A percentile compares a stretch with the other conserved stretches of the same genome.
These are phyloP conservation scores for Thecocarcelia acutangulata DNA, from an alignment of 2,888 invertebrate species.

Conservation along the genomic window DNA sequence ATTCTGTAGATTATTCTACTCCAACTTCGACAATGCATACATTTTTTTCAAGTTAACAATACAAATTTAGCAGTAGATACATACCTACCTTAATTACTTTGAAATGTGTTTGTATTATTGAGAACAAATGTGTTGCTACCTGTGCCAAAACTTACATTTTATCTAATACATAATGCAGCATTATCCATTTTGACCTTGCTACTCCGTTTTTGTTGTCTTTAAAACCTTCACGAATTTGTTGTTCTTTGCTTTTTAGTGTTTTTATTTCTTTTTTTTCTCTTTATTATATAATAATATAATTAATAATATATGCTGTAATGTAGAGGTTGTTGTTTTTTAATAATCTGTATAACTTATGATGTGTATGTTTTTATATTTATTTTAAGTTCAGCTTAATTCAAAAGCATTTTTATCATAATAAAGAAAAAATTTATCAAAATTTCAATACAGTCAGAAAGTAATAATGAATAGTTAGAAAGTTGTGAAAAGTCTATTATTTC, in stretches of 20 bases:
- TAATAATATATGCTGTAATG: constrained; percentile 70
- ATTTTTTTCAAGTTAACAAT: no score
- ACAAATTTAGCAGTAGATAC: no score
- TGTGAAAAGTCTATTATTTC: neutral
- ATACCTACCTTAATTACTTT: neutral
- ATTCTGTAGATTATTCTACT: no score
- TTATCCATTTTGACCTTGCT: constrained; percentile 13
- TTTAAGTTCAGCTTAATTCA: constrained; percentile 58
- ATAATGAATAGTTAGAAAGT: constrained; percentile 5
- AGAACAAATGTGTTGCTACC: constrained; percentile 25
- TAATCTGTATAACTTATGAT: constrained; percentile 52
- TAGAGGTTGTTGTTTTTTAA: constrained; percentile 59
- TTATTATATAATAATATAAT: constrained; percentile 79
- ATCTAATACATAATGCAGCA: constrained; percentile 32
- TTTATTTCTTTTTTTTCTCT: constrained; percentile 75
- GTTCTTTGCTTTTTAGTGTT: constrained; percentile 62
- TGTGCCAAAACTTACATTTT: constrained; percentile 29
- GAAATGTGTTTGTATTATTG: constrained; percentile 19
- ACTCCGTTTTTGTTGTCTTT: constrained; percentile 16
- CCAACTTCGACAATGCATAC: neutral
- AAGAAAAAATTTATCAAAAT: constrained; percentile 22
- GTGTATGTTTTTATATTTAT: constrained; percentile 53
- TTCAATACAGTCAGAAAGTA: constrained; percentile 16
- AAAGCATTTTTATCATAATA: constrained; percentile 25
- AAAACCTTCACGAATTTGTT: constrained; percentile 25